Percentiles rank a stretch among this genome's conserved stretches.
phyloP scores from a whole-genome alignment of 2,113 vertebrate genomes.

The Corythaixoides concolor region DNA sequence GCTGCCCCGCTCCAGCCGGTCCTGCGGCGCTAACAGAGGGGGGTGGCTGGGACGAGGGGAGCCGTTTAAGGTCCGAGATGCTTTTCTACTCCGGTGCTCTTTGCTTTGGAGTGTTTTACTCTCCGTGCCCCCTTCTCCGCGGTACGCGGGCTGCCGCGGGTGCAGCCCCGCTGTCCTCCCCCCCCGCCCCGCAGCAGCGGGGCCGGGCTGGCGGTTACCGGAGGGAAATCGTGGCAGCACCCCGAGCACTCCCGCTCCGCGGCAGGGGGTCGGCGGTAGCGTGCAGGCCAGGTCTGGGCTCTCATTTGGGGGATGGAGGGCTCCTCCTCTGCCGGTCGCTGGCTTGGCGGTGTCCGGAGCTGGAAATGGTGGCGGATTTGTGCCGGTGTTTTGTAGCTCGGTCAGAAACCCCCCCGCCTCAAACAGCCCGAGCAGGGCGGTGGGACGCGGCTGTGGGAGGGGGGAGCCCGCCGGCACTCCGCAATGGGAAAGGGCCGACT shows the following conservation, averaged over 20 bases:
- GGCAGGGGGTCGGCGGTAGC: background rate
- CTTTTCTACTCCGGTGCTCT: background rate
- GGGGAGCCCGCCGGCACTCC: background rate
- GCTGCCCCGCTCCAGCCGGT: background rate
- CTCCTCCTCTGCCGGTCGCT: background rate
- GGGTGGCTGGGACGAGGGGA: background rate
- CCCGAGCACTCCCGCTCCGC: background rate
- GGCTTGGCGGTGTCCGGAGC: background rate
- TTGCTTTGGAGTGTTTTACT: background rate
- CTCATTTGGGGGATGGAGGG: background rate
- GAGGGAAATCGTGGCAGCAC: background rate
- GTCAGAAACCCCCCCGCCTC: background rate
- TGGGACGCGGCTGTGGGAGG: background rate
- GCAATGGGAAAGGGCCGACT: background rate
- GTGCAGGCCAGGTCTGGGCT: background rate
- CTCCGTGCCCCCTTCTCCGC: background rate
- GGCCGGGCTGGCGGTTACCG: background rate
- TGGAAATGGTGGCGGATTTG: rapidly evolving
- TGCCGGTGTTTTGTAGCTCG: background rate
- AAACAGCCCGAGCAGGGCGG: rapidly evolving
- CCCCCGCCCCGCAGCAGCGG: background rate
- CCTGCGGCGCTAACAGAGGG: background rate
- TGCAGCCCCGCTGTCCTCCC: background rate
- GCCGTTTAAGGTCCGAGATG: background rate
- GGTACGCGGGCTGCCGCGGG: background rate